Conservation (phyloP, 2,113 vertebrate species). For the Petroica traversi region DNA sequence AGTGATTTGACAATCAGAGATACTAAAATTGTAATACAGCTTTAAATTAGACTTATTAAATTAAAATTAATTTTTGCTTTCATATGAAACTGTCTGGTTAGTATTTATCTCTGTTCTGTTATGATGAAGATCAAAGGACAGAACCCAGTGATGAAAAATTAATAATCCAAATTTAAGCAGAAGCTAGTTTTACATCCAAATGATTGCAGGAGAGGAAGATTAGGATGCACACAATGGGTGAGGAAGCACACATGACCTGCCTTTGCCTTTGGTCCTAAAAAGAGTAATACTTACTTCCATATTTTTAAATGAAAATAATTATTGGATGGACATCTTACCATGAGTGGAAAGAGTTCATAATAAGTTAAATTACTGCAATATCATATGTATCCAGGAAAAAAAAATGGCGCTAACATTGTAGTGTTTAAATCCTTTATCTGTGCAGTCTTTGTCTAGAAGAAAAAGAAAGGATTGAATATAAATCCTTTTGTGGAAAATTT, state of each 20-base stretch:
- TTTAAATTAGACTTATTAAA: background rate
- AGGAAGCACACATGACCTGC: accelerated
- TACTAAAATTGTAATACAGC: background rate
- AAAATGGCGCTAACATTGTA: accelerated
- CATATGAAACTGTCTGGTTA: background rate
- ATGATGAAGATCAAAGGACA: background rate
- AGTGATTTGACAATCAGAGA: background rate
- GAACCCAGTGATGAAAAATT: background rate
- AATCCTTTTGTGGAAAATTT: background rate
- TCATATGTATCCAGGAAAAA: background rate
- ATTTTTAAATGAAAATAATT: background rate
- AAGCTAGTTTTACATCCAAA: background rate
- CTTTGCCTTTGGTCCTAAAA: background rate
- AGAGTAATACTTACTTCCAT: background rate
- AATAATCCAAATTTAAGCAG: background rate
- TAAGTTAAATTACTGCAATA: background rate
- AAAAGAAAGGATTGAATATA: background rate
- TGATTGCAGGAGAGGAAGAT: background rate
- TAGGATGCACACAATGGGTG: background rate
- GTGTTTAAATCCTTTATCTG: background rate
- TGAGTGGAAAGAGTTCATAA: background rate
- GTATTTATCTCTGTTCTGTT: background rate
- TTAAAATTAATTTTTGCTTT: background rate
- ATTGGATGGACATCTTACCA: background rate
- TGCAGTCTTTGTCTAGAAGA: background rate